Evolutionary conservation across 2,113 vertebrate species (phyloP), one percentile per base, ranked within the genome.

Genomic region (Vicugna pacos): DNA sequence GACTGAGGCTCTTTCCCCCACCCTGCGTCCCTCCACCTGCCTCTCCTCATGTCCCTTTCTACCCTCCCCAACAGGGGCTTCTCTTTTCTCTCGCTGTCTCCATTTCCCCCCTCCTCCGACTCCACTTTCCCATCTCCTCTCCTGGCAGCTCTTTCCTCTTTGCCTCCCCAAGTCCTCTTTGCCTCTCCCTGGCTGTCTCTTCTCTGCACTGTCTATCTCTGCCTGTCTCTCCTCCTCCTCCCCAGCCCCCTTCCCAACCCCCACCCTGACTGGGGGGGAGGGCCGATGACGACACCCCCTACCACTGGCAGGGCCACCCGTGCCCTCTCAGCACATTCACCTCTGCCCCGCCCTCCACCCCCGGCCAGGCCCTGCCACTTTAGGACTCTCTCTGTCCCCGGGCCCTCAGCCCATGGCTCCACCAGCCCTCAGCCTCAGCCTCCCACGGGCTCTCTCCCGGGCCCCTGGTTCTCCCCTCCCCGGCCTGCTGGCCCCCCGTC

Each of bases 251-350:
- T 14, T 42, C 69, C 54, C 50, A 58, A 6, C 22, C 42, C 28
- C n/a, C 48, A 32, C 48, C 46, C 54, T 0, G 12, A 60, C 85
- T 58, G 70, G 0, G 1, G 82, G 73, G 38, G 38, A 42, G 38
- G 38, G 38, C 38, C 38, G 38, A 42, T 42, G 38, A 42, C 76
- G 9, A 50, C 79, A 56, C 86, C 77, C 20, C 75, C 19, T 8
- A 17, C 38, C 72, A 38, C 94, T n/a, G 72, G 93, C 90, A 77
- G 0, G 38, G 58, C 80, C 10, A 69, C 79, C 76, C 60, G 9
- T 15, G 42, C 73, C 72, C 89, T 69, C 91, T 95, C 94, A 46
- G 85, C 93, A 94, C 91, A 58, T 38, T 67, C 93, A 93, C 50
- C 38, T 42, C 38, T 0, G 1, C 88, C 83, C 2, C 38, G 38